Percentiles rank a stretch among this genome's conserved stretches.
Evolutionary conservation across 1,140 invertebrate species (phyloP).

Genomic region (Trinorchestia longiramus): DNA sequence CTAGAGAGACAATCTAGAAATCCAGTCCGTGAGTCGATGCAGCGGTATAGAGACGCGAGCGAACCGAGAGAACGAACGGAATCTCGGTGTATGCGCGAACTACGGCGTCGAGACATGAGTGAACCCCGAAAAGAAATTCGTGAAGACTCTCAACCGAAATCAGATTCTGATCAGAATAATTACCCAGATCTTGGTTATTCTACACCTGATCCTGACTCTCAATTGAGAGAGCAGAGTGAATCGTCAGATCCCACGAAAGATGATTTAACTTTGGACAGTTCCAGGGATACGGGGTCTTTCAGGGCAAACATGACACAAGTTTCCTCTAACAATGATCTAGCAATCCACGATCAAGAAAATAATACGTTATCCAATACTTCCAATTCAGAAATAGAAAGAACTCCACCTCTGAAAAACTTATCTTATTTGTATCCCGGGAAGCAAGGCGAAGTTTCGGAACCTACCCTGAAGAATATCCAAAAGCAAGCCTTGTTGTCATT

Average conservation of each 20-base stretch:
- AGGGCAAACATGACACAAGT: neutral
- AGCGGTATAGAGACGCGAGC: slow-evolving; percentile 58
- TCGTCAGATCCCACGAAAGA: slow-evolving; percentile 49
- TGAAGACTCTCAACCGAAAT: slow-evolving; percentile 51
- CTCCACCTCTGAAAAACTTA: slow-evolving; percentile 69
- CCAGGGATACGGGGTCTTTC: neutral
- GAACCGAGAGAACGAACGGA: slow-evolving; percentile 56
- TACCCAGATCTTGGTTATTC: slow-evolving; percentile 6
- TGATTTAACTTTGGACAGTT: neutral
- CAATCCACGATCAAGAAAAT: slow-evolving; percentile 15
- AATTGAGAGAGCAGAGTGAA: neutral
- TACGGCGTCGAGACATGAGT: slow-evolving; percentile 39
- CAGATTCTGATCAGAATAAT: neutral
- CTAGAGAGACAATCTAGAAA: slow-evolving; percentile 74
- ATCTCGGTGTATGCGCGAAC: slow-evolving; percentile 6
- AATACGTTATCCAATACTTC: slow-evolving; percentile 15
- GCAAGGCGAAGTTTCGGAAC: slow-evolving; percentile 79
- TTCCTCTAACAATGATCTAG: neutral
- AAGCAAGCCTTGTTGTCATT: slow-evolving; percentile 88
- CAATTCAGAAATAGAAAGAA: neutral
- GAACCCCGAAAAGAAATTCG: slow-evolving; percentile 42
- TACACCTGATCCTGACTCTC: neutral
- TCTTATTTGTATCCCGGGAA: slow-evolving; percentile 83
- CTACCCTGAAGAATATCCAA: slow-evolving; percentile 86
- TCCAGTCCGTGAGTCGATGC: slow-evolving; percentile 68